These are phyloP conservation scores for Schlechtendalia chinensis DNA, from an alignment of 1,140 invertebrate genomes.

Conservation along the genomic window DNA sequence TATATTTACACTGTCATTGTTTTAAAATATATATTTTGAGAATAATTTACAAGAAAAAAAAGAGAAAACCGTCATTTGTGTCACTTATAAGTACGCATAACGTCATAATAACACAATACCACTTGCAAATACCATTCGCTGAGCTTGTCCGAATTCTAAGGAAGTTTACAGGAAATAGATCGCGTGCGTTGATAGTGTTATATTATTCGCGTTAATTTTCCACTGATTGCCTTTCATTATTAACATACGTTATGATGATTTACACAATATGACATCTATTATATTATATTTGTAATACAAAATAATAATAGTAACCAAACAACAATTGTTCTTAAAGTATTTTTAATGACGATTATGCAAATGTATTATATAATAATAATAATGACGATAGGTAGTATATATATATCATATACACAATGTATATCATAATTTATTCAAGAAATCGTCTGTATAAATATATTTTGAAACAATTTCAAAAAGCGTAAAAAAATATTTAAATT, in stretches of 20 bases:
- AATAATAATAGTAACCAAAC: not conserved
- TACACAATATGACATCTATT: not conserved
- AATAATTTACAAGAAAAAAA: conserved; percentile 5
- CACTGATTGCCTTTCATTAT: not conserved
- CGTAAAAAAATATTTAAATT: too few relatives aligned
- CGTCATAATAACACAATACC: not conserved
- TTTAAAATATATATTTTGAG: not conserved
- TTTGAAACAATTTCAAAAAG: not conserved
- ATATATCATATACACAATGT: not conserved
- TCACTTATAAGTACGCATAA: not conserved
- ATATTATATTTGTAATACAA: too few relatives aligned
- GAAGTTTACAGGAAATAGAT: not conserved
- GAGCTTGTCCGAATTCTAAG: not conserved
- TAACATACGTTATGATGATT: not conserved
- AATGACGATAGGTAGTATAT: too few relatives aligned
- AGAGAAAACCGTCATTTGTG: not conserved
- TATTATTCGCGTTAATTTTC: not conserved
- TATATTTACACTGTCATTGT: not conserved
- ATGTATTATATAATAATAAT: conserved; percentile 5
- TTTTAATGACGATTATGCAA: conserved; percentile 5
- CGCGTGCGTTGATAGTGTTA: not conserved
- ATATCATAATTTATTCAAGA: not conserved
- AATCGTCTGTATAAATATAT: not conserved
- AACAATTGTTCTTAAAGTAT: conserved; percentile 17
- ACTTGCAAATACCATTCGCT: too few relatives aligned